phyloP scores from a whole-genome alignment of 2,888 invertebrate genomes.

The Isotomurus palustris region DNA sequence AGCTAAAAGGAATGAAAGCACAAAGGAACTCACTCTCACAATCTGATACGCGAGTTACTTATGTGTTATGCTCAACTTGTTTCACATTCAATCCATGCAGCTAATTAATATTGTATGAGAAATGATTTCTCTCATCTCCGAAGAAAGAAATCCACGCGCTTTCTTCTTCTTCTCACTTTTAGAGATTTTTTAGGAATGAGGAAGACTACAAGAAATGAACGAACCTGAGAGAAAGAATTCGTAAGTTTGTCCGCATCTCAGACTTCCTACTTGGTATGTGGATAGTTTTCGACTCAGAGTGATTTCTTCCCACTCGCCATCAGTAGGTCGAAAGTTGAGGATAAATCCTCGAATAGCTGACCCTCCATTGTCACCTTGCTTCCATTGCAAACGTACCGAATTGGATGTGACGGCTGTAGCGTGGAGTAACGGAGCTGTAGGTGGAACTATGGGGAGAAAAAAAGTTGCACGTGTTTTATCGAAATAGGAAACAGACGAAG shows the following conservation, averaged over 20 bases:
- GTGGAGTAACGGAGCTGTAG: constrained; percentile 54
- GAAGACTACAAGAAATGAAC: too few relatives aligned
- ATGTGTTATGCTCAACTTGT: neutral
- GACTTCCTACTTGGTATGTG: constrained; percentile 54
- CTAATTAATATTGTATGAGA: too few relatives aligned
- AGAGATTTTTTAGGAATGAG: too few relatives aligned
- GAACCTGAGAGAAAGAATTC: constrained; percentile 51
- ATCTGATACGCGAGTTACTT: constrained; percentile 2
- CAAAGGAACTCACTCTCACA: neutral
- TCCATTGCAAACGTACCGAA: constrained; percentile 57
- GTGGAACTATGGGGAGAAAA: constrained; percentile 47
- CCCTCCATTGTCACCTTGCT: constrained; percentile 57
- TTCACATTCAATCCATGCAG: too few relatives aligned
- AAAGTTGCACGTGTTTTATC: neutral
- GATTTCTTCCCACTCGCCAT: constrained; percentile 58
- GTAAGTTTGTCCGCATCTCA: constrained; percentile 52
- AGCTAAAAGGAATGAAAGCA: constrained; percentile 19
- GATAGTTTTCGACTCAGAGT: constrained; percentile 53
- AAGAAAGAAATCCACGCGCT: too few relatives aligned
- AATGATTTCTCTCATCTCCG: too few relatives aligned
- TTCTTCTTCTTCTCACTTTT: too few relatives aligned
- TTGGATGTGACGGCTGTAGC: constrained; percentile 55
- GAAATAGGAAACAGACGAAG: too few relatives aligned
- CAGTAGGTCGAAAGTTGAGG: constrained; percentile 56
- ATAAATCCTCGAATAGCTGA: constrained; percentile 56